phyloP scores from a whole-genome alignment of 2,113 vertebrate genomes.

The Silurus meridionalis region DNA sequence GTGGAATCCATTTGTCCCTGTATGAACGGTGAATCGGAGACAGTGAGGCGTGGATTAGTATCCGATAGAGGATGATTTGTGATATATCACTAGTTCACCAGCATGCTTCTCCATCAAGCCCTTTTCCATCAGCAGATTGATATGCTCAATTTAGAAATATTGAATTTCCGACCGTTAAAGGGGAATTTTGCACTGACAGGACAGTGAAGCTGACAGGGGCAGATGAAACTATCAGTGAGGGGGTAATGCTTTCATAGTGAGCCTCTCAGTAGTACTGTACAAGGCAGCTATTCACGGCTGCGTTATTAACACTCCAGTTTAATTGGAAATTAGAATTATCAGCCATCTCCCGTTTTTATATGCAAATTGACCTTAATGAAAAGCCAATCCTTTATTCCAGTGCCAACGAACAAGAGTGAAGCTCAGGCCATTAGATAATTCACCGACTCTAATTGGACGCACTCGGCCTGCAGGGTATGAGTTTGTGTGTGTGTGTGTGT shows the following conservation, averaged over 20 bases:
- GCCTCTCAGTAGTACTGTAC: constrained; percentile 19
- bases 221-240: constrained; percentile 24
- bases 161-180: constrained; percentile 43
- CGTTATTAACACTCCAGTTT: constrained; percentile 57
- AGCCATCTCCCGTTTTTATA: constrained; percentile 57
- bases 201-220: neutral
- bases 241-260: constrained; percentile 19
- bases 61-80: constrained; percentile 32
- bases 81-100: constrained; percentile 21
- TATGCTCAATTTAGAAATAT: constrained; percentile 44
- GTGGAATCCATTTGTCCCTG: constrained; percentile 25
- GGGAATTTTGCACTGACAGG: constrained; percentile 21
- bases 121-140: constrained; percentile 37
- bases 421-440: constrained; percentile 46
- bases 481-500: constrained; percentile 12
- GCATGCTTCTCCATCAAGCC: constrained; percentile 12
- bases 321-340: constrained; percentile 59
- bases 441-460: constrained; percentile 45
- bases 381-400: constrained; percentile 52
- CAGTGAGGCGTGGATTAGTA: constrained; percentile 32
- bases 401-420: constrained; percentile 27
- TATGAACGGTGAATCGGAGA: constrained; percentile 16
- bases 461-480: constrained; percentile 30
- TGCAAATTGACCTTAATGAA: constrained; percentile 60
- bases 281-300: constrained; percentile 35